These are phyloP conservation scores for Neosalanx taihuensis DNA, from an alignment of 2,797 vertebrate species.

Conservation along the genomic window DNA sequence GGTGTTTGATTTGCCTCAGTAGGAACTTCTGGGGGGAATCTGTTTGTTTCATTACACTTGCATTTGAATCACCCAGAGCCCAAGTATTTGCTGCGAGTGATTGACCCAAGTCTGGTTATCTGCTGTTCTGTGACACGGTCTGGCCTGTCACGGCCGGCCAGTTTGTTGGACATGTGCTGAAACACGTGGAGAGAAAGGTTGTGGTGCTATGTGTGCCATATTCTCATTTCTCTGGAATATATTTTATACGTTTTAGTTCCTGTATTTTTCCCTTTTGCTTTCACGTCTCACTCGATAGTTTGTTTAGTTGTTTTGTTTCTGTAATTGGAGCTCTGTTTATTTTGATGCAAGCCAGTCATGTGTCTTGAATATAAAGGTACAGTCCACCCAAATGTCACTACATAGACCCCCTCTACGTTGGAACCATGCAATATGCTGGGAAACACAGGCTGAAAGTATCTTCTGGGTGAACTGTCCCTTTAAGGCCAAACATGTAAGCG, in stretches of 20 bases:
- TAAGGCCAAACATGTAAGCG: conserved; percentile 59
- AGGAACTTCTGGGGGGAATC: not conserved
- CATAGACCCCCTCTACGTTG: conserved; percentile 12
- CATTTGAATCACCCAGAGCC: not conserved
- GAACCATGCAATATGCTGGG: conserved; percentile 33
- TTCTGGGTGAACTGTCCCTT: conserved; percentile 54
- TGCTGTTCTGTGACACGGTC: conserved; percentile 54
- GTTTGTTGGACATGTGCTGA: conserved; percentile 41
- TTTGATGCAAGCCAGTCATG: conserved; percentile 58
- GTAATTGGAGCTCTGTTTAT: conserved; percentile 58
- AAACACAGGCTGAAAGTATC: conserved; percentile 31
- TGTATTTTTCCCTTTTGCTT: conserved; percentile 35
- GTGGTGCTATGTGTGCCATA: conserved; percentile 59
- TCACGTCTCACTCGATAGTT: conserved; percentile 48
- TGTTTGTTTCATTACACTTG: not conserved
- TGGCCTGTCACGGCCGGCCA: conserved; percentile 39
- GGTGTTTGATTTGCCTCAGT: not conserved
- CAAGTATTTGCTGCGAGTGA: not conserved
- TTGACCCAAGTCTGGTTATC: conserved; percentile 28
- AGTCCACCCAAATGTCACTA: conserved; percentile 46
- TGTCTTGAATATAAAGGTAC: conserved; percentile 60
- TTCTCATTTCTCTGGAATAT: conserved; percentile 64
- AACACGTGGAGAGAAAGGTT: conserved; percentile 50
- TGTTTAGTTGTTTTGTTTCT: conserved; percentile 43
- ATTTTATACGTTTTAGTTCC: conserved; percentile 59